phyloP scores from a whole-genome alignment of 2,888 invertebrate species.

The Drosophila anomelani region DNA sequence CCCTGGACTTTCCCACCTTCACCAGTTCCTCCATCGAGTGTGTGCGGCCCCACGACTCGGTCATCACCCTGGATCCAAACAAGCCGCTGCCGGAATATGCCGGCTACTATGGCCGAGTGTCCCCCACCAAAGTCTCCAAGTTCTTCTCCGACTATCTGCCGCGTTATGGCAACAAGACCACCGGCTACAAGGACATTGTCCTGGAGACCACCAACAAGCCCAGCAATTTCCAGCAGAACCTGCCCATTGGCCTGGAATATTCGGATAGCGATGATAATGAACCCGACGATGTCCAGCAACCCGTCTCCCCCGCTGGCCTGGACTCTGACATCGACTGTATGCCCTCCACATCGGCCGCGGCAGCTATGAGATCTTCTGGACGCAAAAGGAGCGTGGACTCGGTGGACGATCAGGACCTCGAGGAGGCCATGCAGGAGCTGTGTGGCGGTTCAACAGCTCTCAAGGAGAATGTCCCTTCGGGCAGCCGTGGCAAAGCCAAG shows the following conservation, averaged over 20 bases:
- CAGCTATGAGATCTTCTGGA: neutral
- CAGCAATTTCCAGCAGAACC: conserved; percentile 60
- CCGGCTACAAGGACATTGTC: conserved; percentile 55
- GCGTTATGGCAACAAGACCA: conserved; percentile 49
- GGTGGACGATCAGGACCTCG: conserved; percentile 38
- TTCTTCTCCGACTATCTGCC: conserved; percentile 63
- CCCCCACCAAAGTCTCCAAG: conserved; percentile 21
- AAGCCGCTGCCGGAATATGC: conserved; percentile 57
- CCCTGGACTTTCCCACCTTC: conserved; percentile 7
- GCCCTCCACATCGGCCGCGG: conserved; percentile 25
- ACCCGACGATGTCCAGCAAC: neutral
- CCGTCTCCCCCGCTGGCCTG: neutral
- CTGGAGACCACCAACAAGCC: conserved; percentile 55
- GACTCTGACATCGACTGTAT: neutral
- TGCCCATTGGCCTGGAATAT: conserved; percentile 55
- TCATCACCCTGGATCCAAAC: conserved; percentile 19
- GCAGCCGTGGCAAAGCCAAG: conserved; percentile 1
- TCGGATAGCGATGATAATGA: conserved; percentile 47
- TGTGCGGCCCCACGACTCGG: conserved; percentile 53
- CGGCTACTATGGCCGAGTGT: conserved; percentile 56
- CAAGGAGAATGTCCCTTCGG: neutral
- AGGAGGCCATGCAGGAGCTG: conserved; percentile 56
- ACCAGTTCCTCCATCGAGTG: conserved; percentile 14
- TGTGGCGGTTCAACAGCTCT: conserved; percentile 32
- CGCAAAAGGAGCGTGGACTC: neutral